A percentile compares a stretch with the other conserved stretches of the same genome.
Evolutionary conservation across 2,888 invertebrate species (phyloP).

Genomic region (Sinotaia quadrata): DNA sequence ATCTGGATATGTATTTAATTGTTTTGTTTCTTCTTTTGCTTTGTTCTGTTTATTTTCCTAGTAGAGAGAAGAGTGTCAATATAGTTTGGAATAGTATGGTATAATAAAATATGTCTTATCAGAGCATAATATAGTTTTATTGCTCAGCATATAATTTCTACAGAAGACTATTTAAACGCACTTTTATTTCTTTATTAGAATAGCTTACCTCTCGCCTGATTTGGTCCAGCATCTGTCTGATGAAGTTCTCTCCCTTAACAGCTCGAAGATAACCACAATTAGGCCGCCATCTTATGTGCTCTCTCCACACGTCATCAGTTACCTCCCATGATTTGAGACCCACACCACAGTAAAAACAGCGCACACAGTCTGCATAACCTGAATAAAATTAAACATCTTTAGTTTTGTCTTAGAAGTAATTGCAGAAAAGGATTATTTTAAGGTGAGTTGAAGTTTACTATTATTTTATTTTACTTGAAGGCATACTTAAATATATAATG

Average conservation of each 20-base stretch:
- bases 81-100: no score
- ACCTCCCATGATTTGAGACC: slow-evolving; percentile 23
- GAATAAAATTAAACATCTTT: no score
- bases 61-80: no score
- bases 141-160: not conserved
- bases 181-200: not conserved
- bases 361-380: slow-evolving; percentile 26
- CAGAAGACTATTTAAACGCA: not conserved
- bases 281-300: slow-evolving; percentile 27
- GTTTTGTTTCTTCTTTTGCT: no score
- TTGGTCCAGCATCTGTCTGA: not conserved
- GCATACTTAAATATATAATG: no score
- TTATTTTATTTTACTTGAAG: no score
- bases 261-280: slow-evolving; percentile 15
- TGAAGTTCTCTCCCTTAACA: slow-evolving; percentile 18
- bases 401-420: no score
- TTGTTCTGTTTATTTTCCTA: no score
- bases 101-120: not conserved
- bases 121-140: not conserved
- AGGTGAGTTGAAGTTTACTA: not conserved
- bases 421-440: not conserved
- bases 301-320: slow-evolving; percentile 18
- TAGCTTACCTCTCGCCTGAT: not conserved
- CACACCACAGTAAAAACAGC: slow-evolving; percentile 28
- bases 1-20: no score